Percentiles rank a stretch among this genome's conserved stretches.
phyloP scores from a whole-genome alignment of 1,140 invertebrate genomes.

The Cydia pomonella region DNA sequence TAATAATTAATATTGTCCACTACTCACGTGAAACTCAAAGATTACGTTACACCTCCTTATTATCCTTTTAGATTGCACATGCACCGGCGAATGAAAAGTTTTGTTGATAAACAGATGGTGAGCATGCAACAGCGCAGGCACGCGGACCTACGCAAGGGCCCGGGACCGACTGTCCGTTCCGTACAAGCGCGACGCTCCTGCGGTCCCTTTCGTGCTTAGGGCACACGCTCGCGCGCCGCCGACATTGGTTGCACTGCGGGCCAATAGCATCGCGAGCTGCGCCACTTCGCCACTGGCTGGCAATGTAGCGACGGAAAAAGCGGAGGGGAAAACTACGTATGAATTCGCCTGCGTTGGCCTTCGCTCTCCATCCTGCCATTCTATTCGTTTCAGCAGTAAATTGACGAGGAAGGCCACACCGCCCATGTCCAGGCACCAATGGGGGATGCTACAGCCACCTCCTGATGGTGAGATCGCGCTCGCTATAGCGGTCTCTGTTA shows the following conservation, averaged over 20 bases:
- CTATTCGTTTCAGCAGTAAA: conserved; percentile 65
- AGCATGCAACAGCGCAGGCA: conserved; percentile 54
- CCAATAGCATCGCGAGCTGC: conserved; percentile 56
- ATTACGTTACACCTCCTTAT: conserved; percentile 44
- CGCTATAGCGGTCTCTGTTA: conserved; percentile 17
- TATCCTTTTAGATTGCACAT: conserved; percentile 53
- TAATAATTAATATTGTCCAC: conserved; percentile 50
- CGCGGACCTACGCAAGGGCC: conserved; percentile 68
- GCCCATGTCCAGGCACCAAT: conserved; percentile 65
- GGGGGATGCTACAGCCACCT: conserved; percentile 46
- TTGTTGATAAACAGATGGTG: conserved; percentile 56
- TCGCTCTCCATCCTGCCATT: conserved; percentile 59
- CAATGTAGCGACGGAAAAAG: conserved; percentile 56
- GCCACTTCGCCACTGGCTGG: conserved; percentile 56
- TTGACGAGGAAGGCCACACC: conserved; percentile 64
- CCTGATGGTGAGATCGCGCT: conserved; percentile 12
- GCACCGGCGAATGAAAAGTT: conserved; percentile 55
- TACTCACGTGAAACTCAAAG: conserved; percentile 63
- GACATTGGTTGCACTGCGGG: conserved; percentile 56
- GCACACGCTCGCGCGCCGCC: conserved; percentile 46
- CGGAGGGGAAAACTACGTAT: conserved; percentile 67
- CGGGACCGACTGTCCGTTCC: conserved; percentile 60
- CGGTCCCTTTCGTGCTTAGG: conserved; percentile 71
- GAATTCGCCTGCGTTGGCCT: conserved; percentile 59
- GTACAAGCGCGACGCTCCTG: conserved; percentile 40